Evolutionary conservation across 2,113 vertebrate genomes (phyloP).

Genomic region (Hystrix brachyura): DNA sequence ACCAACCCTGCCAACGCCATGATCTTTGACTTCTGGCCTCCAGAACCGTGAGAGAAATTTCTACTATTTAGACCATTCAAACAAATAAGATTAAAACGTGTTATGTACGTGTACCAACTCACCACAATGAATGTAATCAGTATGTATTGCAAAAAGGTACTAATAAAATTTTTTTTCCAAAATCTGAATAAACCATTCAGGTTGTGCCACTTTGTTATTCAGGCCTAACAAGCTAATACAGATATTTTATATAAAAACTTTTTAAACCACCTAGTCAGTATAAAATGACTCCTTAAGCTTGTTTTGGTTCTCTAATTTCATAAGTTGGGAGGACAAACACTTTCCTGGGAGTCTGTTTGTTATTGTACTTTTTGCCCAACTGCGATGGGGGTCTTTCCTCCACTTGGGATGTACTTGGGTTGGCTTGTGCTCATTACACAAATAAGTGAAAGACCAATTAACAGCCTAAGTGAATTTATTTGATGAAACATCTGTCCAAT

Average conservation of each 20-base stretch:
- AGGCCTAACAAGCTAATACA: not conserved
- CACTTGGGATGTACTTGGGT: not conserved
- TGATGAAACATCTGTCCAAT: not conserved
- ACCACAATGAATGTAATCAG: not conserved
- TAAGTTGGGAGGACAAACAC: not conserved
- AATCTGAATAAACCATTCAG: not conserved
- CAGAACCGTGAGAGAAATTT: not conserved
- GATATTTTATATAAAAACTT: not conserved
- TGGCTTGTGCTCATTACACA: not conserved
- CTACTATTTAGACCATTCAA: not conserved
- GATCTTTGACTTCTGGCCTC: not conserved
- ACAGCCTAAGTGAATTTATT: not conserved
- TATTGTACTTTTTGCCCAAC: not conserved
- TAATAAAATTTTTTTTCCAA: not conserved
- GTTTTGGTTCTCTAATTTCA: not conserved
- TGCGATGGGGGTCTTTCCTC: not conserved
- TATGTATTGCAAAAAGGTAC: not conserved
- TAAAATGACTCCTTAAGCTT: not conserved
- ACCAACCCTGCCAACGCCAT: not conserved
- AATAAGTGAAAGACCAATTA: slow-evolving; percentile 30
- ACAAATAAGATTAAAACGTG: not conserved
- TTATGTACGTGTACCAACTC: not conserved
- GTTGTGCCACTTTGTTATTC: not conserved
- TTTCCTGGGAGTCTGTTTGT: not conserved
- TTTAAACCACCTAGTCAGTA: not conserved